Percentiles rank a stretch among this genome's conserved stretches.
Evolutionary conservation across 2,888 invertebrate genomes (phyloP).

Genomic region (Aleiodes leptofemur): DNA sequence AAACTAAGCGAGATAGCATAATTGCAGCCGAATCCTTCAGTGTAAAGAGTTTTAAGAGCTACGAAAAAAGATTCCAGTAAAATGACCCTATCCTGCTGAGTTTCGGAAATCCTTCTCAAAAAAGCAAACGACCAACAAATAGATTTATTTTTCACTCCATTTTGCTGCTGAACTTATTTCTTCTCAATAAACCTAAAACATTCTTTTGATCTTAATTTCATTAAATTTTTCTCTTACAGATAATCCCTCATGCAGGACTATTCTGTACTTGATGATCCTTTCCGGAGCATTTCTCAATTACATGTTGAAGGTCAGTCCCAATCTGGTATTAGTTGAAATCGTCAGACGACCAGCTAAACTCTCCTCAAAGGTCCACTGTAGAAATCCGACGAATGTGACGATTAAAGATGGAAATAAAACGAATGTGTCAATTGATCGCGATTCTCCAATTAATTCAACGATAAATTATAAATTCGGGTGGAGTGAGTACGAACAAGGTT

Average conservation of each 20-base stretch:
- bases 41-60: too few species aligned
- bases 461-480: conserved; percentile 72
- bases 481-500: conserved; percentile 81
- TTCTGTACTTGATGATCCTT: conserved; percentile 80
- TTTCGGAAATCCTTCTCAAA: too few species aligned
- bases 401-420: not conserved
- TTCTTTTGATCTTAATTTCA: too few species aligned
- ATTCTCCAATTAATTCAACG: not conserved
- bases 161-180: too few species aligned
- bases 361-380: conserved; percentile 11
- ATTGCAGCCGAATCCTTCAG: too few species aligned
- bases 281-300: conserved; percentile 81
- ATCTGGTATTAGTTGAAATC: conserved; percentile 82
- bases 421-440: not conserved
- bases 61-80: too few species aligned
- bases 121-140: too few species aligned
- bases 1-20: too few species aligned
- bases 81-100: too few species aligned
- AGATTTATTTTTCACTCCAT: too few species aligned
- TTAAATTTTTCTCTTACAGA: too few species aligned
- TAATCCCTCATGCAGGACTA: conserved; percentile 61
- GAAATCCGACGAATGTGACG: not conserved
- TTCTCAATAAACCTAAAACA: too few species aligned
- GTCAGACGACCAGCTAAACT: conserved; percentile 62
- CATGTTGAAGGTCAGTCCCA: conserved; percentile 80